Percentiles rank a stretch among this genome's conserved stretches.
Evolutionary conservation across 2,113 vertebrate genomes (phyloP).

Genomic region (Xiphorhynchus elegans): DNA sequence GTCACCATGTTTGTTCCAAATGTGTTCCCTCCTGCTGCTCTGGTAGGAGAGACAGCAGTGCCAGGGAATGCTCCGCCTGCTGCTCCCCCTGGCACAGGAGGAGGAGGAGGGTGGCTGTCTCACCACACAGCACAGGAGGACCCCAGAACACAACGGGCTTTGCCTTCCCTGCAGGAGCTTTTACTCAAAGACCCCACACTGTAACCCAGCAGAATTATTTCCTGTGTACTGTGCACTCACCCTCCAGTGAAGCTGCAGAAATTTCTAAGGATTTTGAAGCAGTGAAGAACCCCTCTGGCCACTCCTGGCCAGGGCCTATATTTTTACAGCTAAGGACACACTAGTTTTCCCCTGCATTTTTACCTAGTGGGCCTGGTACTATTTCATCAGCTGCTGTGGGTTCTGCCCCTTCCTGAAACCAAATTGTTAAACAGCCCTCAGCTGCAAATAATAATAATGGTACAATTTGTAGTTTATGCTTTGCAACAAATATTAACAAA

Average conservation of each 20-base stretch:
- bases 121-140: neutral
- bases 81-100: neutral
- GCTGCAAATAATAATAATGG: neutral
- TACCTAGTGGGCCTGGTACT: neutral
- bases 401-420: neutral
- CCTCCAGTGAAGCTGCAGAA: neutral
- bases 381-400: neutral
- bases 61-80: neutral
- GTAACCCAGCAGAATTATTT: neutral
- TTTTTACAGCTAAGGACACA: fast-evolving
- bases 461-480: neutral
- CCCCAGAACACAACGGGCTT: neutral
- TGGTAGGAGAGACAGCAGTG: neutral
- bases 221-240: fast-evolving
- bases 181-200: too few relatives aligned
- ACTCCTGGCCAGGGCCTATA: fast-evolving
- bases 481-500: neutral
- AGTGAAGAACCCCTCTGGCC: too few relatives aligned
- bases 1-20: fast-evolving
- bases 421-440: too few relatives aligned
- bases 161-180: neutral
- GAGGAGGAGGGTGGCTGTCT: neutral
- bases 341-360: too few relatives aligned
- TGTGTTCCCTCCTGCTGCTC: neutral
- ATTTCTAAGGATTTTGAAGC: fast-evolving